These are phyloP conservation scores for Morpho achilles DNA, from an alignment of 2,888 invertebrate genomes.

Conservation along the genomic window DNA sequence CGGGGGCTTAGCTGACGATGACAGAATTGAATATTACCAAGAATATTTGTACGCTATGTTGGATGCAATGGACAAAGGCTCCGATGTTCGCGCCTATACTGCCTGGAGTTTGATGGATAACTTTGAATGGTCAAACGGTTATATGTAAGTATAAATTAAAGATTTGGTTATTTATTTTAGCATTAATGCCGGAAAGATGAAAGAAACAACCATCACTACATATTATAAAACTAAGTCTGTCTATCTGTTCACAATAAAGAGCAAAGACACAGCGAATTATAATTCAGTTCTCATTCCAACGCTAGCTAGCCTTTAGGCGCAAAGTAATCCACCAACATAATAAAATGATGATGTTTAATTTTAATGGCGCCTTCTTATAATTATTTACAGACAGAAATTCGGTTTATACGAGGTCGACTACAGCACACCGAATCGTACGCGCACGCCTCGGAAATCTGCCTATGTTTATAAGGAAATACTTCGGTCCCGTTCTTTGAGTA, in stretches of 20 bases:
- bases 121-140: slow-evolving; percentile 80
- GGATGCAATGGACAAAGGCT: slow-evolving; percentile 59
- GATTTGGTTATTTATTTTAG: too few species aligned
- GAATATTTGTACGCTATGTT: slow-evolving; percentile 55
- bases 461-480: slow-evolving; percentile 70
- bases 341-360: too few species aligned
- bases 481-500: slow-evolving; percentile 44
- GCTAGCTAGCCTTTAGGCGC: too few species aligned
- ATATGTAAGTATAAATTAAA: slow-evolving; percentile 50
- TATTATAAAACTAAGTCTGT: too few species aligned
- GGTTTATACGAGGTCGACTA: slow-evolving; percentile 84
- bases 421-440: slow-evolving; percentile 72
- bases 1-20: slow-evolving; percentile 53
- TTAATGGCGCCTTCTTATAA: background rate
- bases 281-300: too few species aligned
- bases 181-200: too few species aligned
- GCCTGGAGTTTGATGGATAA: slow-evolving; percentile 82
- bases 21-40: slow-evolving; percentile 52
- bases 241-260: too few species aligned
- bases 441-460: slow-evolving; percentile 81
- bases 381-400: slow-evolving; percentile 71
- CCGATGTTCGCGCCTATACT: slow-evolving; percentile 67
- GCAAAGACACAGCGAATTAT: too few species aligned
- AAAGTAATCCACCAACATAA: too few species aligned
- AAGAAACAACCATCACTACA: too few species aligned